Percentiles rank a stretch among this genome's conserved stretches.
Evolutionary conservation across 2,113 vertebrate genomes (phyloP).

Genomic region (Nannospalax galili): DNA sequence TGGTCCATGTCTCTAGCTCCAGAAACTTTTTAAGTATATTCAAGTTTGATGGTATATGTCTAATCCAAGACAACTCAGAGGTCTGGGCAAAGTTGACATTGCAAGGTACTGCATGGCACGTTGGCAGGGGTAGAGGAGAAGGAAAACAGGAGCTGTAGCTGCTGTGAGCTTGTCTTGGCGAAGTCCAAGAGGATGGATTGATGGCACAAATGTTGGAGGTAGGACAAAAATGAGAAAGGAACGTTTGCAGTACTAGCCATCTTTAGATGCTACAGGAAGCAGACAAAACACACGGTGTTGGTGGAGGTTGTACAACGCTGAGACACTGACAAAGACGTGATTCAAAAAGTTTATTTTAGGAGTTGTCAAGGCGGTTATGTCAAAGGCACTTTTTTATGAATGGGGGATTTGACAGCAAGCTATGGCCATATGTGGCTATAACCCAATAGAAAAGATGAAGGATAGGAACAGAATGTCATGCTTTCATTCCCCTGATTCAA

Average conservation of each 20-base stretch:
- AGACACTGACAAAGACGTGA: background rate
- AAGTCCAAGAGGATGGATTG: background rate
- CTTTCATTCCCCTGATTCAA: background rate
- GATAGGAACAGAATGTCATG: constrained; percentile 1
- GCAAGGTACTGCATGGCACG: background rate
- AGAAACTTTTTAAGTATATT: background rate
- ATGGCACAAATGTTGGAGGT: background rate
- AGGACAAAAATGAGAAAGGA: background rate
- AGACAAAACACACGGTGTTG: background rate
- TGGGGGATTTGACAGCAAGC: background rate
- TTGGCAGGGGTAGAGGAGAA: background rate
- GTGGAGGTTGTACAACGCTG: background rate
- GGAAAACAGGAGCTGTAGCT: background rate
- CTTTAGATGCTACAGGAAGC: background rate
- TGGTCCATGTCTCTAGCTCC: background rate
- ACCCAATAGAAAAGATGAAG: constrained; percentile 49
- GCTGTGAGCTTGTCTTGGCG: background rate
- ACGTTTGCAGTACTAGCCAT: background rate
- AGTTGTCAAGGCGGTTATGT: background rate
- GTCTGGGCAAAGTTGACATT: background rate
- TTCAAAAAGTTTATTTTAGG: background rate
- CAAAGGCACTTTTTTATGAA: background rate
- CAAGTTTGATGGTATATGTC: background rate
- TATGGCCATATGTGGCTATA: background rate
- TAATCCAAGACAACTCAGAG: background rate